These are phyloP conservation scores for Cervus canadensis DNA, from an alignment of 2,113 vertebrate species.

Conservation along the genomic window DNA sequence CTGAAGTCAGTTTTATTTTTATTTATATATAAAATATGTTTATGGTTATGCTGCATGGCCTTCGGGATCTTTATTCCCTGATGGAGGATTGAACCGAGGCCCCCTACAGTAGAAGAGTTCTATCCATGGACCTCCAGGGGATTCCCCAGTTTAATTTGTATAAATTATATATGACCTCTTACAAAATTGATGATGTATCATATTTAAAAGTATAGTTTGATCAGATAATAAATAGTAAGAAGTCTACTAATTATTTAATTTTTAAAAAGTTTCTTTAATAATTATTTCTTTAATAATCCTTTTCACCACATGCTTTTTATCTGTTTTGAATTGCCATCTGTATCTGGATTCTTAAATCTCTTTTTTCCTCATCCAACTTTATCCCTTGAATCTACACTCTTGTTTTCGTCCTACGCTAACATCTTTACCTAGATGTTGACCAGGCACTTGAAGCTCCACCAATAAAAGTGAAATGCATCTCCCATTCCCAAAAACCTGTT, in stretches of 20 bases:
- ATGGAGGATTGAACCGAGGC: background rate
- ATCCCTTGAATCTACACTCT: background rate
- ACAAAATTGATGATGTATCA: background rate
- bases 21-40: background rate
- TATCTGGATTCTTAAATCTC: conserved; percentile 1
- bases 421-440: background rate
- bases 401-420: background rate
- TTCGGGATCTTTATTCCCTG: background rate
- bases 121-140: background rate
- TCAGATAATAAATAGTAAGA: background rate
- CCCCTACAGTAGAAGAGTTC: background rate
- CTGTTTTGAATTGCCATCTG: background rate
- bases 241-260: background rate
- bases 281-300: background rate
- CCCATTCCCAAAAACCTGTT: background rate
- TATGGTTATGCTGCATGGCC: background rate
- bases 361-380: background rate
- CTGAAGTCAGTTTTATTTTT: background rate
- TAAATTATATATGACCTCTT: background rate
- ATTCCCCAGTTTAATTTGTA: background rate
- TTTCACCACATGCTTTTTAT: background rate
- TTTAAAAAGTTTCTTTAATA: background rate
- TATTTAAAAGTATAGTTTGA: background rate
- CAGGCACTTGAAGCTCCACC: background rate
- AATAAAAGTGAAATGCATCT: background rate